These are phyloP conservation scores for Leptarthrus brevirostris DNA, from an alignment of 2,888 invertebrate species.

Conservation along the genomic window DNA sequence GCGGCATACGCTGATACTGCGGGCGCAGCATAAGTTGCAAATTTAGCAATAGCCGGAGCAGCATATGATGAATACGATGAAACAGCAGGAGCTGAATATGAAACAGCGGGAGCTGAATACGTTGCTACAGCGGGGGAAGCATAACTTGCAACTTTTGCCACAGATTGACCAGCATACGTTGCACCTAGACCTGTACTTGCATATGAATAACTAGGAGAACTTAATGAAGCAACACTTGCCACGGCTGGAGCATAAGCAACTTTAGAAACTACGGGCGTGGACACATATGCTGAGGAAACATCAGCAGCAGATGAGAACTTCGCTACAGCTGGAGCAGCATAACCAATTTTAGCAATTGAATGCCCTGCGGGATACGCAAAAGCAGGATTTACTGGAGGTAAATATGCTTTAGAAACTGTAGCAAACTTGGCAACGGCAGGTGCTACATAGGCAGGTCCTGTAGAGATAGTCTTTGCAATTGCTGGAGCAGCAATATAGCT, in stretches of 20 bases:
- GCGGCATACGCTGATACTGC: conserved; percentile 61
- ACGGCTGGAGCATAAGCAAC: conserved; percentile 62
- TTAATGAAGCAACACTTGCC: conserved; percentile 60
- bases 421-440: conserved; percentile 52
- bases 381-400: conserved; percentile 57
- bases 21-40: conserved; percentile 40
- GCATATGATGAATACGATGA: conserved; percentile 57
- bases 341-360: conserved; percentile 55
- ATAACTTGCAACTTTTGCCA: conserved; percentile 56
- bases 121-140: conserved; percentile 56
- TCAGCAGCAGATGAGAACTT: conserved; percentile 67
- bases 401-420: conserved; percentile 59
- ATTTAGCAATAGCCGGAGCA: conserved; percentile 56
- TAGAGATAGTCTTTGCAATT: conserved; percentile 41
- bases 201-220: conserved; percentile 48
- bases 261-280: conserved; percentile 55
- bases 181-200: conserved; percentile 55
- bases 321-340: conserved; percentile 60
- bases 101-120: conserved; percentile 51
- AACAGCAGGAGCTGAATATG: conserved; percentile 54
- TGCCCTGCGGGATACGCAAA: conserved; percentile 55
- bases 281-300: conserved; percentile 67
- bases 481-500: conserved; percentile 64
- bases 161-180: conserved; percentile 55
- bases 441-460: conserved; percentile 57